A percentile compares a stretch with the other conserved stretches of the same genome.
phyloP scores from a whole-genome alignment of 2,888 invertebrate species.

The Lasioglossum vierecki region DNA sequence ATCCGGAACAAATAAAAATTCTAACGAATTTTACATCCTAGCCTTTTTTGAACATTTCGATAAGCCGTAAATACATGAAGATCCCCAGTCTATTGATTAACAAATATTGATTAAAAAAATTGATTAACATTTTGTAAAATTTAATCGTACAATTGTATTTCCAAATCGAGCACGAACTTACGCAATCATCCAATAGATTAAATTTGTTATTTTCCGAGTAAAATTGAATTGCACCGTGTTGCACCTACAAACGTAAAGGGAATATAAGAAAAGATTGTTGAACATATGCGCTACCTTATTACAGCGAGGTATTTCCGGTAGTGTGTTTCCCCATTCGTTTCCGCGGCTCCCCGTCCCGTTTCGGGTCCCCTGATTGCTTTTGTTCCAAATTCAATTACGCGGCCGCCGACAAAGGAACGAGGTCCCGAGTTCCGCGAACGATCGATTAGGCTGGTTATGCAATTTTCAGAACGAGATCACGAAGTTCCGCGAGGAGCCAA shows the following conservation, averaged over 20 bases:
- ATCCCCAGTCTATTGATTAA: no score
- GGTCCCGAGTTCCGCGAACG: conserved; percentile 45
- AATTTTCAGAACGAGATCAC: conserved; percentile 58
- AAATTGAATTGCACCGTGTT: neutral
- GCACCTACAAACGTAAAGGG: neutral
- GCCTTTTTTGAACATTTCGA: no score
- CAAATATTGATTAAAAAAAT: no score
- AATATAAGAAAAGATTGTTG: neutral
- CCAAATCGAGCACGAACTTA: no score
- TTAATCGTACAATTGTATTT: no score
- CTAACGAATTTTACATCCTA: no score
- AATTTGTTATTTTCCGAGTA: neutral
- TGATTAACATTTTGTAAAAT: no score
- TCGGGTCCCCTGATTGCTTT: conserved; percentile 39
- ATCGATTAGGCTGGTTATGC: conserved; percentile 57
- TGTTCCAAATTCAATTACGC: conserved; percentile 59
- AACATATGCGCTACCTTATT: neutral
- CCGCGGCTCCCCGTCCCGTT: neutral
- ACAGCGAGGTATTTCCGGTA: neutral
- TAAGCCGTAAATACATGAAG: no score
- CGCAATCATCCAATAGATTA: no score
- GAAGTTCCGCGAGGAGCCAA: conserved; percentile 13
- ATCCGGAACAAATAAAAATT: no score
- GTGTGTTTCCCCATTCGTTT: neutral
- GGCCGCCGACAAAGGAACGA: conserved; percentile 51